Conservation (phyloP, 2,797 vertebrate species). For the Coilia nasus region DNA sequence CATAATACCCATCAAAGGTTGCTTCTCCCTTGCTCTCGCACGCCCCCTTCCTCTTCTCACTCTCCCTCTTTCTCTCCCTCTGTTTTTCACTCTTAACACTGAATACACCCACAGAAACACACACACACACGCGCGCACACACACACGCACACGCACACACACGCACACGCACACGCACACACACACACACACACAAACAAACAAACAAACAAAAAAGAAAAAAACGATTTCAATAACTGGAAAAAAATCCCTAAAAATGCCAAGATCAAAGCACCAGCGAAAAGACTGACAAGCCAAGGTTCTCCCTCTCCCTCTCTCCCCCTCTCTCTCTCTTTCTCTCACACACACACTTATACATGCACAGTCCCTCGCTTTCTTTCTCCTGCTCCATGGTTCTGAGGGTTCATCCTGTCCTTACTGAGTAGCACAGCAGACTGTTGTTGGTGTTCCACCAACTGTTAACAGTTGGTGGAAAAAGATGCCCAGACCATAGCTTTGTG, state of each 20-base stretch:
- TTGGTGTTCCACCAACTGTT: no score
- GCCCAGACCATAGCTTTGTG: not conserved
- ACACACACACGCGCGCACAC: no score
- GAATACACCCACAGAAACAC: no score
- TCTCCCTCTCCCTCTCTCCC: not conserved
- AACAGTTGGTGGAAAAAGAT: not conserved
- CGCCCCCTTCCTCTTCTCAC: not conserved
- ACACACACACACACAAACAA: no score
- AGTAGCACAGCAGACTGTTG: not conserved
- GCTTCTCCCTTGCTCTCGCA: not conserved
- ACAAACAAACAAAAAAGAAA: no score
- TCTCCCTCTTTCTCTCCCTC: not conserved
- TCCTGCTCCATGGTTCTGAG: not conserved
- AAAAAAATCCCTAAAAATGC: no score
- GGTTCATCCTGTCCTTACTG: not conserved
- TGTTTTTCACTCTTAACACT: not conserved
- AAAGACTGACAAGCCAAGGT: no score
- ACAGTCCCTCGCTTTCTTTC: not conserved
- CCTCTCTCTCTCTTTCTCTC: not conserved
- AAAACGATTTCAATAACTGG: no score
- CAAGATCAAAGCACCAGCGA: no score
- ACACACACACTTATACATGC: not conserved
- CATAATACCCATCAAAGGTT: slow-evolving; percentile 34
- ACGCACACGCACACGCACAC: no score
- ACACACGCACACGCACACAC: no score